Evolutionary conservation across 2,888 invertebrate genomes (phyloP).

Genomic region (Dasypolia templi): DNA sequence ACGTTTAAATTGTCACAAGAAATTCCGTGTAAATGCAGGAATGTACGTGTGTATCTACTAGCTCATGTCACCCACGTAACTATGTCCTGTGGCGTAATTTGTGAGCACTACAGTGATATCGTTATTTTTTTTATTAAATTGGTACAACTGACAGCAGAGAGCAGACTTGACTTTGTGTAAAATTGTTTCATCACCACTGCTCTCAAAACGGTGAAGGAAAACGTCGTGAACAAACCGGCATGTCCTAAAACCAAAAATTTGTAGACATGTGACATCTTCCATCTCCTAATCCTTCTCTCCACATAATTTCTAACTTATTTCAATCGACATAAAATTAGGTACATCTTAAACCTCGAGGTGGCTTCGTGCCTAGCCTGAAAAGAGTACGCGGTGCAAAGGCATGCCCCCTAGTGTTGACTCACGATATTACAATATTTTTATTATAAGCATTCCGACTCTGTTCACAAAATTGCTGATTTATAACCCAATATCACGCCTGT

Average conservation of each 20-base stretch:
- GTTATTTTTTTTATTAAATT: conserved; percentile 23
- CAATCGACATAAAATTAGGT: conserved; percentile 25
- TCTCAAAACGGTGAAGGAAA: no score
- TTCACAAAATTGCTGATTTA: conserved; percentile 54
- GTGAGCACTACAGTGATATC: neutral
- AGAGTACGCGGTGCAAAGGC: conserved; percentile 29
- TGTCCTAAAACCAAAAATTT: no score
- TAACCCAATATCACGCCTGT: neutral
- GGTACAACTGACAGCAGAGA: no score
- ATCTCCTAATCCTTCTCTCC: no score
- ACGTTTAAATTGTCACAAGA: conserved; percentile 56
- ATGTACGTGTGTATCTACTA: conserved; percentile 32
- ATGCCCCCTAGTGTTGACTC: conserved; percentile 58
- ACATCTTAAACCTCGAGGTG: conserved; percentile 38
- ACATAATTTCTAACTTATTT: conserved; percentile 5
- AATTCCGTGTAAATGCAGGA: conserved; percentile 37
- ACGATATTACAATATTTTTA: conserved; percentile 64
- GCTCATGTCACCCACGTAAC: conserved; percentile 31
- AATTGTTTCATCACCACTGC: no score
- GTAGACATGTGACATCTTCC: no score
- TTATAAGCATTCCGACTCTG: conserved; percentile 59
- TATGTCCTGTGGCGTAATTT: conserved; percentile 38
- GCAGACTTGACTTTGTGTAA: no score
- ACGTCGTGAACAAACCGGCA: no score
- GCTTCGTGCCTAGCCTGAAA: conserved; percentile 40